Base-by-base conservation (phyloP, 2,888 invertebrate species). In the Cancer borealis region DNA sequence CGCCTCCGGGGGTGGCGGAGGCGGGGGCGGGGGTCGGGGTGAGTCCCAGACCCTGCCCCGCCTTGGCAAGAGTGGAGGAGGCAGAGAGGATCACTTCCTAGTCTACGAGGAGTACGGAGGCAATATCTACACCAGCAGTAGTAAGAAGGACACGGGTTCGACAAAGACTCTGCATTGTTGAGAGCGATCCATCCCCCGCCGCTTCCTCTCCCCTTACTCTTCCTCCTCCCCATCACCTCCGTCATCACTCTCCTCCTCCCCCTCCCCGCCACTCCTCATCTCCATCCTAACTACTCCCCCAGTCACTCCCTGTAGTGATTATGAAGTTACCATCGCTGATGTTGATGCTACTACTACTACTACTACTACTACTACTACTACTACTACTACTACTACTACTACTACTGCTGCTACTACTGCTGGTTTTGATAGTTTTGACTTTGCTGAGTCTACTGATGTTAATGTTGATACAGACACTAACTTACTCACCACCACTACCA, bases 1-100 rank as follows among this genome's bases (percentile, higher is more conserved):
- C 96, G 97, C 92, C 79, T 88, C 91, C 10, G 94, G 95, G 45
- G 92, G 93, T 14, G 94, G 95, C 49, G 92, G 93, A 30, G 90
- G 94, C 30, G 93, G 93, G 47, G 94, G 93, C 45, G 94, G 88
- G 54, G 95, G 94, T 21, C 88, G 91, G 46, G 95, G 95, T 26
- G 94, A 95, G 91, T 94, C 95, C 45, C 93, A 93, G 89, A 95
- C 95, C 39, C 95, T 95, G 73, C 95, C 95, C 79, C 94, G 95
- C 60, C 91, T 93, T 21, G 93, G 95, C 49, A 95, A 94, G 88
- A 26, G 93, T 54, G 91, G 95, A 10, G 91, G 94, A 17, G 95
- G 95, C 6, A 94, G 95, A 26, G 95, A 95, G 73, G 95, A 95
- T 17, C 94, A 95, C 73, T 95, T 95, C 93, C 89, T 95, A 79